Conservation (phyloP, 2,888 invertebrate genomes). For the Plagodis dolabraria region DNA sequence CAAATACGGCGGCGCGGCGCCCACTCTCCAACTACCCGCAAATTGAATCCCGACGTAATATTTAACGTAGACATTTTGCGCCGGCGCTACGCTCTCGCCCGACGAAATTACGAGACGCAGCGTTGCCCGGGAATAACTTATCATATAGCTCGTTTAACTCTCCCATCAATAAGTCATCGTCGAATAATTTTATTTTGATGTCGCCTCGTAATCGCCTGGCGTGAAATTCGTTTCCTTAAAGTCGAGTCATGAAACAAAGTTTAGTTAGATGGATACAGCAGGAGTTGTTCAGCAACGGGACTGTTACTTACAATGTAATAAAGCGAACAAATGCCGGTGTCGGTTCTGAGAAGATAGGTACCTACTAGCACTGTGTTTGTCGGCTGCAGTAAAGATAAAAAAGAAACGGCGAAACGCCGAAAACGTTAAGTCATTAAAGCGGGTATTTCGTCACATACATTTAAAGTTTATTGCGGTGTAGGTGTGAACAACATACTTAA, state of each 20-base stretch:
- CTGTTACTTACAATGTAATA: conserved; percentile 2
- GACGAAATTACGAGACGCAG: conserved; percentile 53
- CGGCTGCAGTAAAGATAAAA: conserved; percentile 28
- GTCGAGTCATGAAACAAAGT: conserved; percentile 40
- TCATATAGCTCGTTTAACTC: conserved; percentile 62
- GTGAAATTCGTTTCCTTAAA: conserved; percentile 47
- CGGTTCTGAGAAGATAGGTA: conserved; percentile 19
- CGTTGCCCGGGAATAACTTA: conserved; percentile 57
- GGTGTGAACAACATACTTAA: background rate
- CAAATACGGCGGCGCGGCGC: conserved; percentile 41
- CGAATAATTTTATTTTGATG: conserved; percentile 59
- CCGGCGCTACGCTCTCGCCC: conserved; percentile 40
- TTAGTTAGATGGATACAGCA: conserved; percentile 22
- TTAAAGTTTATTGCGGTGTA: conserved; percentile 12
- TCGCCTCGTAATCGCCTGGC: conserved; percentile 45
- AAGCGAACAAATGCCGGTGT: conserved; percentile 23
- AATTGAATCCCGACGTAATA: conserved; percentile 62
- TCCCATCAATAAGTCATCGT: conserved; percentile 58
- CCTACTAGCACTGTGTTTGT: background rate
- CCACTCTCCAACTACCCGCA: conserved; percentile 43
- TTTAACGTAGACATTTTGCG: conserved; percentile 57
- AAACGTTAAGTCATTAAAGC: conserved; percentile 16
- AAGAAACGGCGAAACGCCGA: conserved; percentile 26
- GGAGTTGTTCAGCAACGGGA: conserved; percentile 13
- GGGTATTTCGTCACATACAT: conserved; percentile 16